Evolutionary conservation across 1,140 invertebrate species (phyloP), one percentile per base, ranked within the genome.

Genomic region (Dinoponera quadriceps): DNA sequence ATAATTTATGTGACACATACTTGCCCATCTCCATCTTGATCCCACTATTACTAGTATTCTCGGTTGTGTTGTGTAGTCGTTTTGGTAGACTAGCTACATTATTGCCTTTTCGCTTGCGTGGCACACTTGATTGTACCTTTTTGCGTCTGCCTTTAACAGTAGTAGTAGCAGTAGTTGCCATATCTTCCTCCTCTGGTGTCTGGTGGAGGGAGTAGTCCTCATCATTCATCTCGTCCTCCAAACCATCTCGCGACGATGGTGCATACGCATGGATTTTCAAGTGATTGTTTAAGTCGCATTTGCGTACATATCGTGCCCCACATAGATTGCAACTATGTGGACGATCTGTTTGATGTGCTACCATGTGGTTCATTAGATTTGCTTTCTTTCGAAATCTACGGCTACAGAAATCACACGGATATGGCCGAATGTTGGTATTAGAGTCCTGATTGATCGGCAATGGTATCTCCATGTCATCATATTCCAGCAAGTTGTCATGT

Each of bases 371-470:
- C 96, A 97, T 97, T 0, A 97, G 94, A 78, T 97, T 97, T 16
- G 96, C 96, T 90, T 98, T 98, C 90, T 97, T 97, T 5, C 97
- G 95, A 90, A 98, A 98, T 62, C 97, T 95, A 11, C 97, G 95
- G 62, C 96, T 97, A 89, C 97, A 98, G 91, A 97, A 97, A 90
- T 98, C 97, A 89, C 97, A 98, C 0, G 97, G 97, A 94, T 97
- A 97, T 0, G 97, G 97, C n/a, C 97, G 95, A 83, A 96, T 95
- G 2, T 96, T 96, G 38, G 96, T 97, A 89, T 97, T 97, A 81
- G 97, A 96, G 93, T 97, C 97, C 94, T 97, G 97, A 91, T 97
- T 97, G 66, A 97, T 97, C 20, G 97, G 96, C 84, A 98, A 92
- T 13, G 97, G 96, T 65, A 97, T 96, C 91, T 97, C 96, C 91